These are phyloP conservation scores for Cygnus atratus DNA, from an alignment of 2,113 vertebrate genomes.

Conservation along the genomic window DNA sequence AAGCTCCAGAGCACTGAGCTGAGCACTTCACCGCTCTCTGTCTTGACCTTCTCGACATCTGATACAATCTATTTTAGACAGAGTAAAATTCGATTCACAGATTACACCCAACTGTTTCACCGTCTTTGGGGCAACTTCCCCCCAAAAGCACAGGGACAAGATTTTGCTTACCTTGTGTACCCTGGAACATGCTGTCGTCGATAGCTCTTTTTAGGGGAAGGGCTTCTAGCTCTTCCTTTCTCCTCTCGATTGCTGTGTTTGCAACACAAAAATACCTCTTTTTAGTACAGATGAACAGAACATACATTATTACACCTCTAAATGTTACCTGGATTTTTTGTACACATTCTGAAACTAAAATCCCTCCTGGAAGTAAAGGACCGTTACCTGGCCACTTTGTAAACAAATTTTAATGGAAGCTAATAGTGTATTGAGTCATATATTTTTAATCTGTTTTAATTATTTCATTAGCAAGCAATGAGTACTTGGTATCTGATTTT, in stretches of 20 bases:
- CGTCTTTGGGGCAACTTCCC: not conserved
- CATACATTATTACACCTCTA: rapidly evolving
- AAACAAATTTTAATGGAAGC: not conserved
- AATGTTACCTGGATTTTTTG: rapidly evolving
- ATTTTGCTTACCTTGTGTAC: conserved; percentile 79
- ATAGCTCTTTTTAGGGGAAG: conserved; percentile 73
- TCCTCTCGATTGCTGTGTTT: conserved; percentile 69
- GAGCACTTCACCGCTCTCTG: rapidly evolving
- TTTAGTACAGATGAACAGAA: not conserved
- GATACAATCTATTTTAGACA: rapidly evolving
- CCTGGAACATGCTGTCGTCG: conserved; percentile 71
- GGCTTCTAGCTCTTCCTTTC: conserved; percentile 70
- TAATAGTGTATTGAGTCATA: no score
- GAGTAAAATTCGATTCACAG: not conserved
- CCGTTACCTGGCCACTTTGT: not conserved
- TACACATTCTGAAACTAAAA: rapidly evolving
- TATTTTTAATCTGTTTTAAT: not conserved
- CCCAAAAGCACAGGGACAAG: not conserved
- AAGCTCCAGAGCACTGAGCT: not conserved
- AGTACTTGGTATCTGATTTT: not conserved
- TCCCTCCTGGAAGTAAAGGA: rapidly evolving
- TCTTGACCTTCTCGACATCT: rapidly evolving
- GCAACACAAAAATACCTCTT: not conserved
- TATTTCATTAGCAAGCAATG: not conserved
- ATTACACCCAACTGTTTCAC: not conserved